Evolutionary conservation across 2,797 vertebrate species (phyloP).

Genomic region (Sebastes diploproa): DNA sequence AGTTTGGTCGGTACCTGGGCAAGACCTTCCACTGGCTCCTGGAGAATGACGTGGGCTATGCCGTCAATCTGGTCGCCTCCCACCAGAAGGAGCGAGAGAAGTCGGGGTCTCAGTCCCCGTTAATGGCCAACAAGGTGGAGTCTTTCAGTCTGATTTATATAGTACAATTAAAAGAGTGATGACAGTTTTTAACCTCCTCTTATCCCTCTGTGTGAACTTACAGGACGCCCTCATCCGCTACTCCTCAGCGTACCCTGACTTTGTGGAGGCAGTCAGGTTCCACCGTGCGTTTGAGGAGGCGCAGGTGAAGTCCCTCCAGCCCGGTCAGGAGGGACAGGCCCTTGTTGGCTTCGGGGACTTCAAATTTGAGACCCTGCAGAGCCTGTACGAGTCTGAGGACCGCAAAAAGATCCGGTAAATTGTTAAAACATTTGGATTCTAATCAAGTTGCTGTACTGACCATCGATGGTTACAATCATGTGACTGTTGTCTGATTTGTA

Average conservation of each 20-base stretch:
- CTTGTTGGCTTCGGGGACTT: no score
- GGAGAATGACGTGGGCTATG: background rate
- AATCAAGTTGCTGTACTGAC: no score
- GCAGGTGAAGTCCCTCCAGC: no score
- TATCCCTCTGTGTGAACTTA: background rate
- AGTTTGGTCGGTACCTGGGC: background rate
- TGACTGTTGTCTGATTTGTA: no score
- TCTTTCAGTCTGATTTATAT: background rate
- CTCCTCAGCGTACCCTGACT: background rate
- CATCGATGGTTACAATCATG: no score
- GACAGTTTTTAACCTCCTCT: background rate
- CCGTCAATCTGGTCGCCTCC: background rate
- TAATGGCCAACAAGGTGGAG: background rate
- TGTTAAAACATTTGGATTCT: no score
- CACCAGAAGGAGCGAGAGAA: background rate
- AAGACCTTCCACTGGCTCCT: background rate
- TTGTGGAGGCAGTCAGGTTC: background rate
- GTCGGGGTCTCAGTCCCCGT: background rate
- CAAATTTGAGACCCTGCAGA: no score
- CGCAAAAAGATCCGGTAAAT: no score
- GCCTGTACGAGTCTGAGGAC: no score
- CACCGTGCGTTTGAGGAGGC: no score
- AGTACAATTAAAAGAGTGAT: background rate
- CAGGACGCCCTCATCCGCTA: background rate
- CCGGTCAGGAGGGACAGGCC: no score